A percentile compares a stretch with the other conserved stretches of the same genome.
Conservation (phyloP, 2,113 vertebrate genomes). For the Sebastes fasciatus region DNA sequence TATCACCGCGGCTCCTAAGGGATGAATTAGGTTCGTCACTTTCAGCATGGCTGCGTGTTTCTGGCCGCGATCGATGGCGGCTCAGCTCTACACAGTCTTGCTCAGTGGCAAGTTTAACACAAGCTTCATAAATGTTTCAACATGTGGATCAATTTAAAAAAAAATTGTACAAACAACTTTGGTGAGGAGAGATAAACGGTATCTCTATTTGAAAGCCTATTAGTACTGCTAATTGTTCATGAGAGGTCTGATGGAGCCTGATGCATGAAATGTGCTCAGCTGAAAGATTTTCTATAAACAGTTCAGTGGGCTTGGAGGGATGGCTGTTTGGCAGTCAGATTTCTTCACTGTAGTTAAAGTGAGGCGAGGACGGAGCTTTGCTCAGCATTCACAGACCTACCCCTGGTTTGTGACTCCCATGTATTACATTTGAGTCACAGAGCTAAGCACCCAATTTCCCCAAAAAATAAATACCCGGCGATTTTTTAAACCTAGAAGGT, state of each 20-base stretch:
- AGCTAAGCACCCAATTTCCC: neutral
- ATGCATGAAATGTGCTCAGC: constrained; percentile 30
- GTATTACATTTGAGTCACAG: neutral
- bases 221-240: constrained; percentile 28
- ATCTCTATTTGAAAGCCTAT: constrained; percentile 40
- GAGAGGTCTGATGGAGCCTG: constrained; percentile 11
- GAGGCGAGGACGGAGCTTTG: neutral
- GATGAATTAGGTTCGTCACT: constrained; percentile 48
- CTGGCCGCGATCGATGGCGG: constrained; percentile 42
- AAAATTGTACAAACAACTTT: constrained; percentile 16
- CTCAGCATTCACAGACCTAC: neutral
- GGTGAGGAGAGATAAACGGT: constrained; percentile 10
- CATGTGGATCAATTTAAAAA: constrained; percentile 51
- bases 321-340: constrained; percentile 13
- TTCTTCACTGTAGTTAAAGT: constrained; percentile 27
- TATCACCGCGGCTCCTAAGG: constrained; percentile 28
- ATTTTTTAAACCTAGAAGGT: neutral
- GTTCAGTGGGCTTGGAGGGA: constrained; percentile 19
- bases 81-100: constrained; percentile 26
- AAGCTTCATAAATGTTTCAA: constrained; percentile 63
- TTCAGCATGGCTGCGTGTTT: constrained; percentile 28
- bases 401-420: neutral
- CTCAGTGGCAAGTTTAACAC: constrained; percentile 47
- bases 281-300: constrained; percentile 48
- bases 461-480: neutral